Base-by-base conservation (phyloP, 30 jellyfish, hydroid and myxozoan species). In the Pseudorhiza aurosa region DNA sequence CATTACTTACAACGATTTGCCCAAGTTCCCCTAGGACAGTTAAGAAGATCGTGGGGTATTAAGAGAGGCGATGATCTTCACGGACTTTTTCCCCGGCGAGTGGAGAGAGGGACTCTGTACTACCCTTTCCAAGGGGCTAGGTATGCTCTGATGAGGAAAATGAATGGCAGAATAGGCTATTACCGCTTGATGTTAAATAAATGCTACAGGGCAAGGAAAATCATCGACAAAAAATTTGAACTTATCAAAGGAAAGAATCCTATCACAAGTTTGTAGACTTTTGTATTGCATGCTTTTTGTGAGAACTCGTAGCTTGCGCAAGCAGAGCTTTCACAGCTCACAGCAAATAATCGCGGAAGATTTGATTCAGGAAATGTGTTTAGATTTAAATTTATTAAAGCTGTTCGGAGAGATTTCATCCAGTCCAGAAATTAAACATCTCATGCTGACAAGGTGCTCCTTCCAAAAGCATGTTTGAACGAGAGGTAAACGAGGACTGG, bases 41-140 rank as follows among this genome's bases (percentile, higher is more conserved):
- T 89, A 36, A 37, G 53, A 39, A 55, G 85, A 30, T 74, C 88
- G 58, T 89, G 71, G 60, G 80, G 81, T 2, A 32, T 82, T 19
- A 73, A 28, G 12, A 71, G 50, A 18, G n/a, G 21, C 28, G 79
- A 68, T 1, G 97, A 89, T 36, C 56, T 89, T 49, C 28, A 30
- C 32, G 79, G 84, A 11, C 64, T 82, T 71, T 65, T 57, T 49
- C 97, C 97, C 21, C 29, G 94, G 12, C 42, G 95, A 67, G 77
- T 89, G 22, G 97, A 89, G 47, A 35, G 88, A 36, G 96, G 97
- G 19, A 82, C 97, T 25, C 22, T 89, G 57, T 89, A 89, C 31
- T 89, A 81, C 65, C 72, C 92, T 7, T 89, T 90, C 81, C 87
- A 57, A 33, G 89, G 94, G 27, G 96, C 81, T 4, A 74, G 88